Conservation (phyloP, 2,888 invertebrate species). For the Orthosia cruda region DNA sequence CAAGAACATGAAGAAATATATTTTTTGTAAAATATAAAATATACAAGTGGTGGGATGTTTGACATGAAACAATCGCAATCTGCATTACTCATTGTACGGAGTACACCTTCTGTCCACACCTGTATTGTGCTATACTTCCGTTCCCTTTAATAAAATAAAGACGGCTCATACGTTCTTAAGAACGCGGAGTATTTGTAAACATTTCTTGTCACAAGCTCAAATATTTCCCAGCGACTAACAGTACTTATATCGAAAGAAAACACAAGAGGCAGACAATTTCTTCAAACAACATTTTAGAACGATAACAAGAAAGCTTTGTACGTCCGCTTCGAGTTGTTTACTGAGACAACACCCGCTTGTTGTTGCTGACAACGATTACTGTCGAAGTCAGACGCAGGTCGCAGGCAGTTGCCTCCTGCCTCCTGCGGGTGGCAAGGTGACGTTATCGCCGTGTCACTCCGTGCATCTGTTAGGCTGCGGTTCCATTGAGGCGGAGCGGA, state of each 20-base stretch:
- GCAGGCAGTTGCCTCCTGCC: too few species aligned
- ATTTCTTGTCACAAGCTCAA: constrained; percentile 45
- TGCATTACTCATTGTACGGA: background rate
- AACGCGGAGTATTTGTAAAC: constrained; percentile 55
- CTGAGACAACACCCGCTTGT: constrained; percentile 42
- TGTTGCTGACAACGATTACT: constrained; percentile 43
- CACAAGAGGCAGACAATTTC: constrained; percentile 43
- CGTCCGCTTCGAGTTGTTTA: constrained; percentile 41
- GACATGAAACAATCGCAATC: background rate
- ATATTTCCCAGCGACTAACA: constrained; percentile 30
- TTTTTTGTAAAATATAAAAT: background rate
- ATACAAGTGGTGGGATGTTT: background rate
- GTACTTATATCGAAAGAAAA: constrained; percentile 58
- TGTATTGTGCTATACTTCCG: background rate
- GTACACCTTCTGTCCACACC: constrained; percentile 18
- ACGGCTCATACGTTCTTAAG: constrained; percentile 18
- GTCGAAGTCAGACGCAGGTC: background rate
- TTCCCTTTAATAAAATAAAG: constrained; percentile 23
- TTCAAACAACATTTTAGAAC: constrained; percentile 46
- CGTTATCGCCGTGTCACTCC: constrained; percentile 7
- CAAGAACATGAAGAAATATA: background rate
- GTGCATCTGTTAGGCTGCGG: constrained; percentile 41
- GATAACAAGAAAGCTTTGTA: constrained; percentile 45
- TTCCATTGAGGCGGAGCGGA: too few species aligned
- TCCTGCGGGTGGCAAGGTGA: background rate